Evolutionary conservation across 2,888 invertebrate genomes (phyloP), one percentile per base, ranked within the genome.

Genomic region (Pandemis corylana): DNA sequence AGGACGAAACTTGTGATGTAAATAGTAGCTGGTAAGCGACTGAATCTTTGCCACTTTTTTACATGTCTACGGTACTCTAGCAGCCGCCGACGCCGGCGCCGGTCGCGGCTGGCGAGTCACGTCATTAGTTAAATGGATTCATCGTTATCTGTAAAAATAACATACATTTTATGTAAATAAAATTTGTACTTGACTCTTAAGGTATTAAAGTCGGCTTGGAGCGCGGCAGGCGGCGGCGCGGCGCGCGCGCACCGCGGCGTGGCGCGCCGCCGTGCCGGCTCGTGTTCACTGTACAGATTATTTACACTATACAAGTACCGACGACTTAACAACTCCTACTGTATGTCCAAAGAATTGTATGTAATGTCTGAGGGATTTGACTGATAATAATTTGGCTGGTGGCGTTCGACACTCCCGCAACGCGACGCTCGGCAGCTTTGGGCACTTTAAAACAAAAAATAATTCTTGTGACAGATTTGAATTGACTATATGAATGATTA

Each of bases 41-140:
- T 91, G 91, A 92, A 85, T 90, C 90, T 93, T 93, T 92, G 92
- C 92, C 92, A 93, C 93, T 93, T 94, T 94, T 94, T 92, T 94
- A 94, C 90, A 90, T 89, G 91, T 92, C 90, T 92, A 91, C 85
- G 87, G 89, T 88, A 85, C 83, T 88, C 78, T 79, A 86, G 86
- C 81, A 82, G 82, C 71, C 72, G 56, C 15, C 20, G 53, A 15
- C 51, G 59, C 67, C 71, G 82, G 82, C 80, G 86, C 82, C 79
- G 80, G n/a, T n/a, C n/a, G n/a, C n/a, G n/a, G 86, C 82, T 79
- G 80, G 79, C 78, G 79, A 80, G 78, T 73, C 75, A 77, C 77
- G 77, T 77, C 79, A 73, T 77, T 83, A 84, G 82, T 76, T 86
- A 83, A 86, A 84, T 85, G 82, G 84, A 87, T 85, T 84, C 82